These are phyloP conservation scores for Aix galericulata DNA, from an alignment of 2,113 vertebrate genomes.

Conservation along the genomic window DNA sequence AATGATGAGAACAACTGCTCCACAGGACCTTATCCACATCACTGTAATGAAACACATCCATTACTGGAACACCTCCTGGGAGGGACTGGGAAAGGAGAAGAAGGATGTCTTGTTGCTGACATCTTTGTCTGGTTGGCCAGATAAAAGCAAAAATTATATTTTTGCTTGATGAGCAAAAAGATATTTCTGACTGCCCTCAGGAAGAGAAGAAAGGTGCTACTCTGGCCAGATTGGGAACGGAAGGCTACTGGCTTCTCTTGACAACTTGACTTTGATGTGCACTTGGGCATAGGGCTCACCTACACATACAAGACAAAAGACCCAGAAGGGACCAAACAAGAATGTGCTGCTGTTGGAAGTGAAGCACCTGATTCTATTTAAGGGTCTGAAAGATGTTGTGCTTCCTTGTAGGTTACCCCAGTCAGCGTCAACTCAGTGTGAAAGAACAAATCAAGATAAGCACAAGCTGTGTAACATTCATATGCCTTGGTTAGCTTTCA, in stretches of 20 bases:
- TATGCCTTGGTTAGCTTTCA: not conserved
- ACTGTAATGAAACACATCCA: not conserved
- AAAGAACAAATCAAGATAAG: not conserved
- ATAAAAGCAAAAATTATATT: not conserved
- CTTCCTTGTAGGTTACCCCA: not conserved
- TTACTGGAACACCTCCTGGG: not conserved
- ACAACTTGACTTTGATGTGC: not conserved
- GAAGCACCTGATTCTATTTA: not conserved
- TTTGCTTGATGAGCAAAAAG: not conserved
- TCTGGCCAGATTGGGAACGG: not conserved
- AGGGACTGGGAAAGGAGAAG: not conserved
- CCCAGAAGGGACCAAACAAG: not conserved
- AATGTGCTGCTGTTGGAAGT: not conserved
- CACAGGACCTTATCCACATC: not conserved
- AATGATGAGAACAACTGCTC: not conserved
- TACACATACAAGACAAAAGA: not conserved
- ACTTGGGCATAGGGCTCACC: fast-evolving
- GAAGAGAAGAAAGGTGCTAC: not conserved
- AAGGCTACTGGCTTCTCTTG: not conserved
- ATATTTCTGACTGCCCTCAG: not conserved
- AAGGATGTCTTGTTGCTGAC: not conserved
- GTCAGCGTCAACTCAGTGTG: not conserved
- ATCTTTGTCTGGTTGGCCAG: not conserved
- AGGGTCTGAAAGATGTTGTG: fast-evolving
- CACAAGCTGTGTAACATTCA: not conserved